phyloP scores from a whole-genome alignment of 2,113 vertebrate species.

The Bos javanicus region DNA sequence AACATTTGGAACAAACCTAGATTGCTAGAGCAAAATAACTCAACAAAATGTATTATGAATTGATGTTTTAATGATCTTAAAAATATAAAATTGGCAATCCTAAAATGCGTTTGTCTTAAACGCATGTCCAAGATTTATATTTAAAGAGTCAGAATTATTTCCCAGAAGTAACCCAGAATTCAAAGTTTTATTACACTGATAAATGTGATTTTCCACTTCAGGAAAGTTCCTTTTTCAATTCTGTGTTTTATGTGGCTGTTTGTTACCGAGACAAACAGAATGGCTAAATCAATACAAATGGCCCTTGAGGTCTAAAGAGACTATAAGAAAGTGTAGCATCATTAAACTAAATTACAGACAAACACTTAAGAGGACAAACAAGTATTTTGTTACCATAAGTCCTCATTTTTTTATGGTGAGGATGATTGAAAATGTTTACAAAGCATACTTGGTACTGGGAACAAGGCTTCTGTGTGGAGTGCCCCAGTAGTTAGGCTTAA shows the following conservation, averaged over 20 bases:
- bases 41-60: not conserved
- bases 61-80: not conserved
- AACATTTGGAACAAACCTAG: not conserved
- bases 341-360: conserved; percentile 85
- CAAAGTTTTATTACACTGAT: conserved; percentile 69
- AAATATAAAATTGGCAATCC: not conserved
- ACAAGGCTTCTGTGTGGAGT: not conserved
- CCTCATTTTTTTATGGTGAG: conserved; percentile 73
- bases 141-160: conserved; percentile 27
- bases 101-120: not conserved
- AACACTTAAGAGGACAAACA: conserved; percentile 83
- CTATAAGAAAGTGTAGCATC: conserved; percentile 78
- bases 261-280: conserved; percentile 79
- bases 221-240: conserved; percentile 72
- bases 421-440: conserved; percentile 78
- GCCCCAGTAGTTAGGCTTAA: not conserved
- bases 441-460: conserved; percentile 7
- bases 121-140: not conserved
- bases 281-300: conserved; percentile 83
- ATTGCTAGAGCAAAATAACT: not conserved
- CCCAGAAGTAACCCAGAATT: conserved; percentile 45
- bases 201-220: conserved; percentile 71
- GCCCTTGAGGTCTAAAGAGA: conserved; percentile 74
- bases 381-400: conserved; percentile 80
- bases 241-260: conserved; percentile 77